These are phyloP conservation scores for Aldabrachelys gigantea DNA, from an alignment of 2,113 vertebrate genomes.

Conservation along the genomic window DNA sequence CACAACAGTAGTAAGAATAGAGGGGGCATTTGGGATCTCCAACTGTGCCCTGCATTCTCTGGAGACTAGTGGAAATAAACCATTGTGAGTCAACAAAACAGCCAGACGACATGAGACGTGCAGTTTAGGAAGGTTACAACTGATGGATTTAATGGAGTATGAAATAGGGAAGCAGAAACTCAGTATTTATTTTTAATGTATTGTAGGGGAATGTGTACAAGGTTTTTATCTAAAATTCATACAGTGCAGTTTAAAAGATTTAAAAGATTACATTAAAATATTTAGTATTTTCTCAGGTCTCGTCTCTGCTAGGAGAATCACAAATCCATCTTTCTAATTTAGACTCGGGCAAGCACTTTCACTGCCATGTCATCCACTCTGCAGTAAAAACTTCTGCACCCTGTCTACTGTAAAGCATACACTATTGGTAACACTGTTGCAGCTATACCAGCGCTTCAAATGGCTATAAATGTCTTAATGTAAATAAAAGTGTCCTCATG, in stretches of 20 bases:
- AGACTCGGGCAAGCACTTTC: not conserved
- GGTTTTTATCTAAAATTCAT: conserved; percentile 12
- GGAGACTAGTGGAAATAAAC: not conserved
- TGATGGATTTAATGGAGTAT: not conserved
- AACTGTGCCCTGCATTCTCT: not conserved
- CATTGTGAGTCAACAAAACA: not conserved
- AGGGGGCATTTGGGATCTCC: not conserved
- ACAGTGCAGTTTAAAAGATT: not conserved
- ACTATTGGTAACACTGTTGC: not conserved
- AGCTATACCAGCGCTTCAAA: fast-evolving
- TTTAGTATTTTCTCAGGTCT: not conserved
- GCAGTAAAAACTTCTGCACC: not conserved
- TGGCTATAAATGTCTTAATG: not conserved
- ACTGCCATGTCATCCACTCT: not conserved
- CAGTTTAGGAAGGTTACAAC: not conserved
- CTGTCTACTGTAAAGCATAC: not conserved
- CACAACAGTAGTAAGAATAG: not conserved
- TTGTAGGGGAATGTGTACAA: not conserved
- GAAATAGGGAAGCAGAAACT: not conserved
- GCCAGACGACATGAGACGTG: not conserved
- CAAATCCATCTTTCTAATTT: not conserved
- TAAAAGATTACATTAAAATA: conserved; percentile 3
- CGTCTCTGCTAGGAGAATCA: not conserved
- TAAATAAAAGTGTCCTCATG: not conserved
- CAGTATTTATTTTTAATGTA: not conserved